Evolutionary conservation across 1,140 invertebrate species (phyloP), one percentile per base, ranked within the genome.

Genomic region (Drosophila mojavensis): DNA sequence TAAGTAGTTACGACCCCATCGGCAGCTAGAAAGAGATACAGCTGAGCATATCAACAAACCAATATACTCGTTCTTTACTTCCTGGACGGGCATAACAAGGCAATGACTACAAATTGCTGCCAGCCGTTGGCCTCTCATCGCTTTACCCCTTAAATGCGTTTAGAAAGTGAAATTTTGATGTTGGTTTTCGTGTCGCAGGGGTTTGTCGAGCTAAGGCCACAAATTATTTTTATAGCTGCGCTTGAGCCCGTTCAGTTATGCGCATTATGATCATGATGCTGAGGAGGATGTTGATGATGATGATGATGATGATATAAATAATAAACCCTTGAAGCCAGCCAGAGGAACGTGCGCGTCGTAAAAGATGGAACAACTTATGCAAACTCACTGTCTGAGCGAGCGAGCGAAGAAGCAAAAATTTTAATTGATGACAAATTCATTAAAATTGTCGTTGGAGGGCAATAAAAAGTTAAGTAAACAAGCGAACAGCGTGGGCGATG

Each of bases 351-450:
- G 70, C 78, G 61, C 70, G 67, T 81, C 84, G 75, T 89, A 88
- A 88, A 89, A 20, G 13, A 76, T 67, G 68, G 70, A 54, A 17
- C 15, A 47, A 47, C 43, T 47, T 47, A 47, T 47, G 43, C 43
- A 47, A 15, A 17, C 43, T 47, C 43, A 47, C 43, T 47, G 43
- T 47, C 43, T 47, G 43, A 47, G n/a, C 59, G 67, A 75, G 72
- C 78, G 17, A 17, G 20, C 20, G 20, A 24, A 81, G 79, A 72
- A 73, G 65, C 63, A 78, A 64, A 39, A 75, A 86, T 90, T 90
- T 90, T 90, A 90, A 90, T 90, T 90, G 88, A 90, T 90, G 88
- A 90, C 88, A 82, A 90, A 86, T 90, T 90, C 86, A 90, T 90
- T 90, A 90, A 90, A 90, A 82, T 78, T 78, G 69, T 64, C n/a